phyloP scores from a whole-genome alignment of 2,888 invertebrate species.

The Diadegma fenestrale region DNA sequence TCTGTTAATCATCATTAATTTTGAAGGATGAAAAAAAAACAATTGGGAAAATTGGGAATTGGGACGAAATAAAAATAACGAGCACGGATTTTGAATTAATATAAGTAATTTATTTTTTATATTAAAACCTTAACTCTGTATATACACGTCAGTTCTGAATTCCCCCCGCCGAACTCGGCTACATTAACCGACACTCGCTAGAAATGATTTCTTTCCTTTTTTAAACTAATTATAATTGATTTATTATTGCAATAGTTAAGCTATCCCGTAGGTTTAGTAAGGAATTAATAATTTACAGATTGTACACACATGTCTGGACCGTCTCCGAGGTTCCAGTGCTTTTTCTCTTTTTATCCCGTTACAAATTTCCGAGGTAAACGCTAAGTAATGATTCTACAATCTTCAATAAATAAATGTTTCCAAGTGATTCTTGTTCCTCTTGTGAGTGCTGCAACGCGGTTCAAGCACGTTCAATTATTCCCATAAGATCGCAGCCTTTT shows the following conservation, averaged over 20 bases:
- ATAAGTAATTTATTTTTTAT: constrained; percentile 75
- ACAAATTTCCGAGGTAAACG: constrained; percentile 72
- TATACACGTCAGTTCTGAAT: constrained; percentile 81
- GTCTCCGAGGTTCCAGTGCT: constrained; percentile 63
- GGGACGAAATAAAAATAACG: constrained; percentile 21
- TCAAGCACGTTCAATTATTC: not conserved
- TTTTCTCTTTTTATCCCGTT: constrained; percentile 59
- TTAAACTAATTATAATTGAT: constrained; percentile 38
- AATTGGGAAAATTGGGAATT: constrained; percentile 10
- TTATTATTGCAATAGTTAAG: constrained; percentile 69
- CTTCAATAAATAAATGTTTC: constrained; percentile 77
- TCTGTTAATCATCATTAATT: not conserved
- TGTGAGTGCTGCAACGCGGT: constrained; percentile 49
- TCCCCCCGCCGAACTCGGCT: constrained; percentile 56
- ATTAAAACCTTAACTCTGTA: constrained; percentile 80
- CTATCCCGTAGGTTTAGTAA: constrained; percentile 75
- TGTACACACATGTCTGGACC: constrained; percentile 78
- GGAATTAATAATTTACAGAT: constrained; percentile 81
- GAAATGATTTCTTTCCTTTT: constrained; percentile 63
- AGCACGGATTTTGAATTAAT: constrained; percentile 72
- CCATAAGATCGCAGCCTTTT: constrained; percentile 2
- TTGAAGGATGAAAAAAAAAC: not conserved
- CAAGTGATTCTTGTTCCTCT: constrained; percentile 17
- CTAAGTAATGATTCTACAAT: constrained; percentile 64
- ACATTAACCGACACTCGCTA: constrained; percentile 68